These are phyloP conservation scores for Napeogenes sylphis DNA, from an alignment of 2,888 invertebrate genomes.

Conservation along the genomic window DNA sequence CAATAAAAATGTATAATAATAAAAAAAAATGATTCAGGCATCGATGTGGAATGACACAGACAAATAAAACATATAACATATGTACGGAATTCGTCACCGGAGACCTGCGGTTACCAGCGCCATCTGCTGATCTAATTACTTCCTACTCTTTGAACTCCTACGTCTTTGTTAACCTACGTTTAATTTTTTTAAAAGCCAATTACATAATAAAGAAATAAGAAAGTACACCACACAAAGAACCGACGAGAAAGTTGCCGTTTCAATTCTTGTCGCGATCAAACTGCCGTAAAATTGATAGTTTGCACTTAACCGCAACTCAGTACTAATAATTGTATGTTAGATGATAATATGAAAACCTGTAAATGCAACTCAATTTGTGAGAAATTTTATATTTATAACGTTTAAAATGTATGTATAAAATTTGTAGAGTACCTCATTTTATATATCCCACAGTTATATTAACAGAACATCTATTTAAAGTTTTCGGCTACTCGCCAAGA, in stretches of 20 bases:
- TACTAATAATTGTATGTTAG: conserved; percentile 38
- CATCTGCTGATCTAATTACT: conserved; percentile 71
- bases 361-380: neutral
- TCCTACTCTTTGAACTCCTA: conserved; percentile 63
- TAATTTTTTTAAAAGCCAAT: conserved; percentile 62
- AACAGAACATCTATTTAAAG: neutral
- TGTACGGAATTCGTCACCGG: conserved; percentile 34
- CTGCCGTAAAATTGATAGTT: conserved; percentile 65
- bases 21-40: neutral
- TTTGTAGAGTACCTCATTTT: neutral
- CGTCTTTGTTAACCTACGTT: conserved; percentile 56
- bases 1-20: neutral
- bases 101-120: conserved; percentile 46
- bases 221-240: conserved; percentile 64
- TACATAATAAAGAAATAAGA: conserved; percentile 62
- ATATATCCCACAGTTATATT: neutral
- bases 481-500: conserved; percentile 1
- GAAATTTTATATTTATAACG: neutral
- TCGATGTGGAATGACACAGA: conserved; percentile 17
- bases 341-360: neutral
- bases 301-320: conserved; percentile 55
- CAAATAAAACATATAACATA: conserved; percentile 22
- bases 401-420: too few relatives aligned
- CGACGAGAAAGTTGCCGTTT: conserved; percentile 56
- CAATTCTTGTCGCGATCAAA: conserved; percentile 49